phyloP scores from a whole-genome alignment of 2,797 vertebrate species.

The Poeciliopsis paucimaculata region DNA sequence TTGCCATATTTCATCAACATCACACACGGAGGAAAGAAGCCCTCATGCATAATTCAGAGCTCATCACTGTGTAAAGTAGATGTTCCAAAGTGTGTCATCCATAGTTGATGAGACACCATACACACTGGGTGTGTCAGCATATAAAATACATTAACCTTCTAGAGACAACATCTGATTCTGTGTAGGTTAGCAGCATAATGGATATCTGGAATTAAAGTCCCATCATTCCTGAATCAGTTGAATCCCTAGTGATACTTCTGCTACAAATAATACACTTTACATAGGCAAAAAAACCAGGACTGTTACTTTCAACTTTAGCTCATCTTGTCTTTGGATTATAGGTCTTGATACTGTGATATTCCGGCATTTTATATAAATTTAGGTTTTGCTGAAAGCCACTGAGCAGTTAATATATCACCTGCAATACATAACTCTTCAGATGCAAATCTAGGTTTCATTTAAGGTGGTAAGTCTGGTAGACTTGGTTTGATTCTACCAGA shows the following conservation, averaged over 20 bases:
- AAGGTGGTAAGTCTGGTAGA: too few species aligned
- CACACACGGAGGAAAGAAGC: background rate
- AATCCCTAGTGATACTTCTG: background rate
- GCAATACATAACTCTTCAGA: background rate
- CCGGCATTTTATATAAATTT: background rate
- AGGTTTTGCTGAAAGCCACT: background rate
- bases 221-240: background rate
- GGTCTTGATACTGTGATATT: background rate
- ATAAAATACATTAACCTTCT: background rate
- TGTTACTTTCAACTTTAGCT: background rate
- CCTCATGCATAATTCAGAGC: slow-evolving; percentile 32
- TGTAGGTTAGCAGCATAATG: background rate
- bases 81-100: slow-evolving; percentile 16
- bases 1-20: slow-evolving; percentile 8
- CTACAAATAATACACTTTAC: too few species aligned
- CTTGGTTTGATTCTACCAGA: too few species aligned
- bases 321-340: background rate
- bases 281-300: too few species aligned
- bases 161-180: background rate
- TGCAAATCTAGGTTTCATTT: background rate
- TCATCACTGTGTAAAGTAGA: slow-evolving; percentile 5
- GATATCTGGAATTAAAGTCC: background rate
- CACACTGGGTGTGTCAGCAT: background rate
- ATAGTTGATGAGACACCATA: slow-evolving; percentile 23
- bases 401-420: background rate